Conservation (phyloP, 1,140 invertebrate genomes). For the Bicyclus anynana region DNA sequence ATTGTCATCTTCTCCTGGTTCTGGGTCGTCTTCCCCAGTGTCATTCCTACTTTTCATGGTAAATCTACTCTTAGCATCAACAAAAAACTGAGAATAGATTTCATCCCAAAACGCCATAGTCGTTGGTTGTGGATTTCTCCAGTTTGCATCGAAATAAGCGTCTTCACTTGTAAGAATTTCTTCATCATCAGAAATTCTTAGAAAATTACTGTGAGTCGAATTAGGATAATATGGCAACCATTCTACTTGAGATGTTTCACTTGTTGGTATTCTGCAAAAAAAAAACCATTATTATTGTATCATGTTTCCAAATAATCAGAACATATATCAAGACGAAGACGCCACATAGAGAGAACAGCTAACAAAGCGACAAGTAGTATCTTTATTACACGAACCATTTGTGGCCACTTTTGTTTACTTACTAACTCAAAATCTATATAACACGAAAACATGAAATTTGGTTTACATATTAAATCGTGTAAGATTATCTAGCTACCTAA, state of each 20-base stretch:
- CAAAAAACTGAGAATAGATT: slow-evolving; percentile 49
- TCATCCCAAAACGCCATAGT: slow-evolving; percentile 52
- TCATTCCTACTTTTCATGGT: slow-evolving; percentile 30
- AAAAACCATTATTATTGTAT: slow-evolving; percentile 6
- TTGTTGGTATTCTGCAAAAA: slow-evolving; percentile 43
- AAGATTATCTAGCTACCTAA: too few relatives aligned
- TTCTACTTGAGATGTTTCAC: slow-evolving; percentile 32
- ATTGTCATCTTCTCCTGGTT: slow-evolving; percentile 14
- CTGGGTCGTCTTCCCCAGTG: slow-evolving; percentile 21
- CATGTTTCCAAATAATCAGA: neutral
- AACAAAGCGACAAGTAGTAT: too few relatives aligned
- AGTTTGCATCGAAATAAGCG: slow-evolving; percentile 39
- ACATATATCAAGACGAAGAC: neutral
- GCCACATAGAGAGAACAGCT: too few relatives aligned
- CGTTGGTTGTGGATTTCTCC: slow-evolving; percentile 40
- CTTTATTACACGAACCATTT: too few relatives aligned
- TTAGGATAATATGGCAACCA: slow-evolving; percentile 44
- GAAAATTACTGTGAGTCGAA: slow-evolving; percentile 27
- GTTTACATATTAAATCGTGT: too few relatives aligned
- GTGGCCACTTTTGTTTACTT: too few relatives aligned
- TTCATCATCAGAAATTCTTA: slow-evolving; percentile 38
- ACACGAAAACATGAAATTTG: too few relatives aligned
- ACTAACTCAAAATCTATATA: too few relatives aligned
- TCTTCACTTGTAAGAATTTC: slow-evolving; percentile 32
- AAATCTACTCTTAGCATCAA: slow-evolving; percentile 50